Conservation (phyloP, 2,888 invertebrate species). For the Caenorhabditis parvicauda region DNA sequence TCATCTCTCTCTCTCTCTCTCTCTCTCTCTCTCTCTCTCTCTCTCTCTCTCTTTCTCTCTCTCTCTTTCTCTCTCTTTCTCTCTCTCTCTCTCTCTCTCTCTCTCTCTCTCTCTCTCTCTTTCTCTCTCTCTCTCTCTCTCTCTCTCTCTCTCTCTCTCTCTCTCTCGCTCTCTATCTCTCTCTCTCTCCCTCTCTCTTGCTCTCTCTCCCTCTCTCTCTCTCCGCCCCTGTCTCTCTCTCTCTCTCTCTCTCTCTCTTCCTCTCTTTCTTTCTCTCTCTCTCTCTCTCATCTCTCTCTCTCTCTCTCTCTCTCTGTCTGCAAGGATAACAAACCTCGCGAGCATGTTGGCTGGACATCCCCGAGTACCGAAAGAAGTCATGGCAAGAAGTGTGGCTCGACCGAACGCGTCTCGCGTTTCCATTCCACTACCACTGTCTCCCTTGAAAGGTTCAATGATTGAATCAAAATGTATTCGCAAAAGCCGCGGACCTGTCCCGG, state of each 20-base stretch:
- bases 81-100: too few relatives aligned
- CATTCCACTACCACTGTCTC: constrained; percentile 56
- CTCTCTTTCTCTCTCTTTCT: not conserved
- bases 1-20: not conserved
- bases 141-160: too few relatives aligned
- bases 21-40: not conserved
- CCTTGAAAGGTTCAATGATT: constrained; percentile 29
- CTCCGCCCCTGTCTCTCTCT: too few relatives aligned
- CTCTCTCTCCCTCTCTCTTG: too few relatives aligned
- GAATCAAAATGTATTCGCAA: not conserved
- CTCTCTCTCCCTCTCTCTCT: too few relatives aligned
- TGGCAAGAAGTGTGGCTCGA: constrained; percentile 45
- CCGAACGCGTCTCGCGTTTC: constrained; percentile 46
- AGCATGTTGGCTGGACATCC: constrained; percentile 60
- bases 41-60: not conserved
- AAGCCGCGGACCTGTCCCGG: not conserved
- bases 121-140: too few relatives aligned
- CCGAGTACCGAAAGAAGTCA: constrained; percentile 59
- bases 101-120: too few relatives aligned
- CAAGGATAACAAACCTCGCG: too few relatives aligned
- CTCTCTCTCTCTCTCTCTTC: not conserved
- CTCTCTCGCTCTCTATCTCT: too few relatives aligned
- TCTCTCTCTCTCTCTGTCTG: too few relatives aligned
- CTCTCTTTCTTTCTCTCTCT: not conserved
- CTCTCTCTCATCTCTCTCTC: not conserved